Evolutionary conservation across 2,113 vertebrate genomes (phyloP).

Genomic region (Chrysochloris asiatica): DNA sequence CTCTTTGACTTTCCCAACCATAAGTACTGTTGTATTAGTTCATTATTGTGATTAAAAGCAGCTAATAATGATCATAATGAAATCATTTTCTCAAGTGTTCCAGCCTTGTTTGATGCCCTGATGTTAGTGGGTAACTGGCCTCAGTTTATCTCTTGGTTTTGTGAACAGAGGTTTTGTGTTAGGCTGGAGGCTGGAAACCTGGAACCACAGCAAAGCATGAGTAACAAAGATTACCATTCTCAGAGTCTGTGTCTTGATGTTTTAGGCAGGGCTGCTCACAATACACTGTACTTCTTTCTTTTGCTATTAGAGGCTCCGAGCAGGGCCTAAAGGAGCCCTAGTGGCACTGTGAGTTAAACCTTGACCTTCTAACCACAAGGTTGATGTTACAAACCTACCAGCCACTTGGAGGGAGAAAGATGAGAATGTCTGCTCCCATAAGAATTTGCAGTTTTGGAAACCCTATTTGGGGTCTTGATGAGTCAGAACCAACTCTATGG

Average conservation of each 20-base stretch:
- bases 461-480: too few species aligned
- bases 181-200: neutral
- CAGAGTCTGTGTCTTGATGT: neutral
- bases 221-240: neutral
- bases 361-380: too few species aligned
- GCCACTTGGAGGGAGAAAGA: too few species aligned
- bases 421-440: too few species aligned
- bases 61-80: slow-evolving; percentile 82
- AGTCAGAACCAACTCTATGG: too few species aligned
- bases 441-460: too few species aligned
- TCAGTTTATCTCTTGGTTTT: neutral
- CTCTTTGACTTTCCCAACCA: slow-evolving; percentile 80
- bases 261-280: neutral
- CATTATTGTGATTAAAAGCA: slow-evolving; percentile 83
- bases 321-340: too few species aligned
- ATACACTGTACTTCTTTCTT: neutral
- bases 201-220: neutral
- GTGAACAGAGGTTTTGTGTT: neutral
- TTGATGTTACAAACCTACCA: too few species aligned
- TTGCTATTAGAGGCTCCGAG: neutral
- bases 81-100: slow-evolving; percentile 82
- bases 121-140: slow-evolving; percentile 23
- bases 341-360: too few species aligned
- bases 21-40: slow-evolving; percentile 80
- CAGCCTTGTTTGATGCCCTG: slow-evolving; percentile 57